These are phyloP conservation scores for Tupaia tana DNA, from an alignment of 2,113 vertebrate species.

Conservation along the genomic window DNA sequence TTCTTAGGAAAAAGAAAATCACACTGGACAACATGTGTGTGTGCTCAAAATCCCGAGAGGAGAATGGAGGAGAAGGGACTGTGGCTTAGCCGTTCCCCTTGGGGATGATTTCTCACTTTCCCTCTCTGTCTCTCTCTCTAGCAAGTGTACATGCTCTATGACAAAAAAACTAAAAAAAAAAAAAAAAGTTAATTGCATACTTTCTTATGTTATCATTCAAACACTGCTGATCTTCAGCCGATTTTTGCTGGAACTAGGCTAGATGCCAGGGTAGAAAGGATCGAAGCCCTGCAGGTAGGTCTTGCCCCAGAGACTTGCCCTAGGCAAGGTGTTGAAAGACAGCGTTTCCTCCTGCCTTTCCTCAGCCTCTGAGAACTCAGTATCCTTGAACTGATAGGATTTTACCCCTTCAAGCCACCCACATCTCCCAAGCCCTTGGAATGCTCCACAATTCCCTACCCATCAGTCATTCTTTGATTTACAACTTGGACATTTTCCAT, in stretches of 20 bases:
- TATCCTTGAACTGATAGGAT: neutral
- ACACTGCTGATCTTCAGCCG: neutral
- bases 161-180: too few species aligned
- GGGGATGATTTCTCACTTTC: too few species aligned
- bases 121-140: too few species aligned
- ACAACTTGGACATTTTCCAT: neutral
- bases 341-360: neutral
- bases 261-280: neutral
- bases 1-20: too few species aligned
- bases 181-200: neutral
- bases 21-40: too few species aligned
- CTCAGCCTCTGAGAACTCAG: slow-evolving; percentile 13
- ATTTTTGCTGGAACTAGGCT: neutral
- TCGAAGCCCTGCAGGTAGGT: neutral
- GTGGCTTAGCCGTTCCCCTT: too few species aligned
- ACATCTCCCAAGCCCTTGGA: neutral
- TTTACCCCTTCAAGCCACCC: neutral
- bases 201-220: neutral
- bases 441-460: neutral
- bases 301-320: neutral
- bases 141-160: too few species aligned
- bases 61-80: too few species aligned
- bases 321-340: neutral
- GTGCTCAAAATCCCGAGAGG: too few species aligned
- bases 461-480: neutral